These are phyloP conservation scores for Ferdinandea cuprea DNA, from an alignment of 2,888 invertebrate species.

Conservation along the genomic window DNA sequence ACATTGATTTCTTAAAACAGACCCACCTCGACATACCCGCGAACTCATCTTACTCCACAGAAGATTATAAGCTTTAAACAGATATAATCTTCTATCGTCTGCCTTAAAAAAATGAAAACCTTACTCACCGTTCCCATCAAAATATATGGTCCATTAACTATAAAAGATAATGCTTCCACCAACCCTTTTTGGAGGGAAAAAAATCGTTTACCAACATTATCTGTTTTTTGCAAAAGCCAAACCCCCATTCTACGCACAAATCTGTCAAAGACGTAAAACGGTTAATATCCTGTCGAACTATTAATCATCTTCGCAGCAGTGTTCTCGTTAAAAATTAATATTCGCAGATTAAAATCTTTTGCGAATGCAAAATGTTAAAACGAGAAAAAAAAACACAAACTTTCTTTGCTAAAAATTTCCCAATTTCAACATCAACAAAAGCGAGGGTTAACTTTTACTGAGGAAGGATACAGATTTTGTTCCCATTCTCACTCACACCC, in stretches of 20 bases:
- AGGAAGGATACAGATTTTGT: constrained; percentile 19
- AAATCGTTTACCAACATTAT: constrained; percentile 34
- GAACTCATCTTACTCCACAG: too few species aligned
- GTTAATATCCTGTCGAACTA: constrained; percentile 72
- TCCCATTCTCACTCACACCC: constrained; percentile 2
- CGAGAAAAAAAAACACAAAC: too few species aligned
- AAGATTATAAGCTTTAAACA: too few species aligned
- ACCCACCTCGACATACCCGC: too few species aligned
- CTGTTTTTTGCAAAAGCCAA: constrained; percentile 5
- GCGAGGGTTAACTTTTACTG: constrained; percentile 25
- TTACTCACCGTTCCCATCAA: neutral
- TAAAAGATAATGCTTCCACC: constrained; percentile 15
- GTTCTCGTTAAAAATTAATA: constrained; percentile 75
- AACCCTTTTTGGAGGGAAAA: constrained; percentile 8
- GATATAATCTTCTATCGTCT: too few species aligned
- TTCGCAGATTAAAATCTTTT: constrained; percentile 73
- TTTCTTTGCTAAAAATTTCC: constrained; percentile 8
- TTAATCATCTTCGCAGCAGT: constrained; percentile 74
- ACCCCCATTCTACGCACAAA: constrained; percentile 19
- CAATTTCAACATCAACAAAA: constrained; percentile 26
- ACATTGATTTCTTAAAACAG: too few species aligned
- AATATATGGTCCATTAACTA: neutral
- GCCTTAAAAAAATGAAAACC: too few species aligned
- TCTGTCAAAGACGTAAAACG: constrained; percentile 54
- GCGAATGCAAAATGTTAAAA: constrained; percentile 49